Base-by-base conservation (phyloP, 2,888 invertebrate species). In the Ischnura elegans region DNA sequence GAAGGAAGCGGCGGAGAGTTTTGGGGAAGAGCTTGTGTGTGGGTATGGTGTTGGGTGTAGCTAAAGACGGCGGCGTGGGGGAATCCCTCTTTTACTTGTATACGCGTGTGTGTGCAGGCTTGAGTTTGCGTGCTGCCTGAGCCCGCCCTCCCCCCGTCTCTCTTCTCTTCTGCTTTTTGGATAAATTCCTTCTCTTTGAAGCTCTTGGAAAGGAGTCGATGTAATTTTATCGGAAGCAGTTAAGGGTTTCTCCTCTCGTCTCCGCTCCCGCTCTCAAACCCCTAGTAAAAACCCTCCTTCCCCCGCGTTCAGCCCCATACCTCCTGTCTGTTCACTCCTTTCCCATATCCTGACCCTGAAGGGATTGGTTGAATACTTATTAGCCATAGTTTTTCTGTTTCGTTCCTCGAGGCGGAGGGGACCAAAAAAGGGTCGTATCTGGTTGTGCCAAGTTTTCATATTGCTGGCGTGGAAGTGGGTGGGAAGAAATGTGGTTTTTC, bases 181-280 rank as follows among this genome's bases (percentile, higher is more conserved):
- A 90, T 61, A 66, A 90, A 90, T 90, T 90, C 90, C 90, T 87
- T 61, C 87, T 90, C 90, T 61, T 90, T 90, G 90, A 90, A 90
- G 61, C 90, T 90, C 90, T 90, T 90, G 61, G 66, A 43, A 19
- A 51, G 90, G 43, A 66, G 51, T 66, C 90, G 55, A 55, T 87
- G 87, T 87, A 87, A 87, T 87, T 87, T 87, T 87, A 90, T 90
- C 90, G 90, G 55, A 51, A 90, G 90, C 90, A 90, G 61, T 90
- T 90, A 66, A 90, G 61, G 61, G 90, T 61, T 90, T 66, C 90
- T 19, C 46, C 45, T 45, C 86, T 43, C 43, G 6, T 13, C 43
- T 5, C n/a, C 86, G 1, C n/a, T 6, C 6, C 86, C 25, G 2
- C 36, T 3, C 36, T 25, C 2, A 3, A 51, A 29, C 25, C 76